phyloP scores from a whole-genome alignment of 2,113 vertebrate species.

The Dromiciops gliroides region DNA sequence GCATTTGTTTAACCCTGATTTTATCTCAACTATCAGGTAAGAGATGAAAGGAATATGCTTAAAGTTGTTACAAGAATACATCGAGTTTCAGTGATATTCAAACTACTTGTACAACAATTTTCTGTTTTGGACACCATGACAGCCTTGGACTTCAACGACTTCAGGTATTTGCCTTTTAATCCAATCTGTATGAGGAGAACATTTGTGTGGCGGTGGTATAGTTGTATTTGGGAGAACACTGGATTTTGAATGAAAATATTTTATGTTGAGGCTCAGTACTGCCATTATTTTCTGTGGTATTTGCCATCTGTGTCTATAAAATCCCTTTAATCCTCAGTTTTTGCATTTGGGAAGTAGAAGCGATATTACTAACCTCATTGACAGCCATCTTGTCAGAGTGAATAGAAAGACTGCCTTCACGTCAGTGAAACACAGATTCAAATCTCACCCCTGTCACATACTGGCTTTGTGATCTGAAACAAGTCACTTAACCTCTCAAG shows the following conservation, averaged over 20 bases:
- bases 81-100: slow-evolving; percentile 92
- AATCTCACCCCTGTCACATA: background rate
- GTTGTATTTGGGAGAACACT: background rate
- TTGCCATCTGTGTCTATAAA: background rate
- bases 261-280: background rate
- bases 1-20: background rate
- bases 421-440: background rate
- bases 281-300: background rate
- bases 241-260: background rate
- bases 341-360: background rate
- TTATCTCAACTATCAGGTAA: slow-evolving; percentile 84
- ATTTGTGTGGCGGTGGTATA: background rate
- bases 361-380: background rate
- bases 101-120: slow-evolving; percentile 94
- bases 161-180: slow-evolving; percentile 85
- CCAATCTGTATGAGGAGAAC: background rate
- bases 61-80: slow-evolving; percentile 94
- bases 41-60: slow-evolving; percentile 96
- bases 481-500: background rate
- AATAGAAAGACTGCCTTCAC: background rate
- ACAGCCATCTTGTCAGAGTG: background rate
- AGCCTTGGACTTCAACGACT: slow-evolving; percentile 95
- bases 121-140: slow-evolving; percentile 97
- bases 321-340: background rate
- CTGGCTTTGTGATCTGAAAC: background rate